Base-by-base conservation (phyloP, 2,797 vertebrate species). In the Mus minutoides region DNA sequence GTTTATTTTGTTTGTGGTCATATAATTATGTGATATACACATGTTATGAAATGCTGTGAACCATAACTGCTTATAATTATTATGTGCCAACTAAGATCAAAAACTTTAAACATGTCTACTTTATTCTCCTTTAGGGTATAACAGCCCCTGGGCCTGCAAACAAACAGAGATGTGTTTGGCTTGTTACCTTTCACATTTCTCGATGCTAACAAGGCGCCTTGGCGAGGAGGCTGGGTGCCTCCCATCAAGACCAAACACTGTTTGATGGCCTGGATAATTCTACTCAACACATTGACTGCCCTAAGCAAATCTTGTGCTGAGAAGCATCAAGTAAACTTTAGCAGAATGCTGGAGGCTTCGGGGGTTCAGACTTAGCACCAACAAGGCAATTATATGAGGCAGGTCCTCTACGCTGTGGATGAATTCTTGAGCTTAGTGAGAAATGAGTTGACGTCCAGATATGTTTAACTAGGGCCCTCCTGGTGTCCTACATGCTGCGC, bases 151-250 rank as follows among this genome's bases (percentile, higher is more conserved):
- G 77, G 21, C 69, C 60, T 90, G 22, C 91, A 49, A 95, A 89
- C 6, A 92, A 56, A 40, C 6, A 56, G 37, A 34, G 37, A n/a
- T 78, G 16, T 31, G 17, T 71, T 37, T 54, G 62, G 16, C 26
- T 91, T 83, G n/a, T 84, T 89, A 21, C 9, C 49, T 52, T 87
- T 86, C 82, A 16, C 67, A 13, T 64, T 73, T 95, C 64, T 91
- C 26, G 6, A 94, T 16, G 17, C 79, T 88, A 77, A 67, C 0
- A 79, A 7, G 26, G 43, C 0, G 16, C 26, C 13, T 43, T 62
- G 37, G 56, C 31, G 4, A 84, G 4, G 40, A 84, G 11, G 4
- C 3, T 64, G 5, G 31, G 40, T 31, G 40, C 14, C 26, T 46
- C 40, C 58, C 17, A 34, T 21, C 56, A 43, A 43, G 37, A 29